Base-by-base conservation (phyloP, 2,888 invertebrate genomes). In the Campoplex nolae region DNA sequence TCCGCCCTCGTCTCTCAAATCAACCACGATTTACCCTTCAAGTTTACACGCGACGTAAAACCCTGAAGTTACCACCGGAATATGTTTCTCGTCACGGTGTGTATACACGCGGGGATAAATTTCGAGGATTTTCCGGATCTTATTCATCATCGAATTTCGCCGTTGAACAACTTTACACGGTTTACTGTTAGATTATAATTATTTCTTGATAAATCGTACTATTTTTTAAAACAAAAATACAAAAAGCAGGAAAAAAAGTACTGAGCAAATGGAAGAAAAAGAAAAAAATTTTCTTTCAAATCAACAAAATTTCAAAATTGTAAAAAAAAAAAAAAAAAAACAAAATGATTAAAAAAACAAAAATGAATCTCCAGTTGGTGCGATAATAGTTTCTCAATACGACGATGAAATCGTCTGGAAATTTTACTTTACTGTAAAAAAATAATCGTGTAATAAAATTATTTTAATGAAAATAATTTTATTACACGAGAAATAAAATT, bases 1-100 rank as follows among this genome's bases (percentile, higher is more conserved):
- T 32, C 38, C 62, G 18, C 48, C 6, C 54, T 32, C 16, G 32
- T 4, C 16, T 65, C 56, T 82, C 81, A 62, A 84, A 84, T 79
- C 73, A 82, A 82, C 75, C 87, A 75, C 84, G 74, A 78, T 84
- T 68, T 82, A 87, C 84, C 83, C 84, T 84, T 73, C 77, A 62
- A 81, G 81, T 78, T 87, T 84, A 84, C 84, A 75, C 81, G 62
- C 42, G 62, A 42, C 62, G 56, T 79, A 84, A 84, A 87, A 82
- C 70, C 86, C 77, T 54, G 16, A 78, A 81, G 84, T 80, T 82
- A 70, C 70, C 74, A 78, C 68, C 58, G 62, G 74, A 77, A 82
- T 78, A 54, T 71, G 81, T 79, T 75, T 0, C 80, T 73, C 28
- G 38, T 58, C 13, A 65, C 78, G 35, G 58, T 78, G 56, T 82